Conservation (phyloP, 2,113 vertebrate species). For the Gila orcuttii region DNA sequence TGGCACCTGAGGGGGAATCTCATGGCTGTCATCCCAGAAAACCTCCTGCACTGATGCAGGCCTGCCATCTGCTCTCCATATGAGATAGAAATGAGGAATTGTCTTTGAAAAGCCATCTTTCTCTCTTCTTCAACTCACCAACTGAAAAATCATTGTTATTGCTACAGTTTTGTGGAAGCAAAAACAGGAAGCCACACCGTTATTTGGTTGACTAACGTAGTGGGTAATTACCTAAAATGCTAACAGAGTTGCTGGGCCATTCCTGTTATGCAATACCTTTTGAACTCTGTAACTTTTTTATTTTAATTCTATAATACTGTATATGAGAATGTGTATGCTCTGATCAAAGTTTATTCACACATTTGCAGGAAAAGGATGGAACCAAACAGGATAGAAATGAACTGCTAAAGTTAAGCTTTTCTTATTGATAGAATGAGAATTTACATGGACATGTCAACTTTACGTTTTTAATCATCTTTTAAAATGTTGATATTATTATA, state of each 20-base stretch:
- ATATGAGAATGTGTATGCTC: not conserved
- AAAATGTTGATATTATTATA: not conserved
- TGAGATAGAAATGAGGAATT: conserved; percentile 75
- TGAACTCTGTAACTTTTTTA: not conserved
- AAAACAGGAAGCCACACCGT: not conserved
- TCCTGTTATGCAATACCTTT: not conserved
- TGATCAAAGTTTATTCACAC: not conserved
- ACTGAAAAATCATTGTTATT: conserved; percentile 15
- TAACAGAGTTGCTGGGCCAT: conserved; percentile 5
- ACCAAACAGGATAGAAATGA: not conserved
- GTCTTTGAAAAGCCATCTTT: conserved; percentile 71
- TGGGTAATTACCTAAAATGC: not conserved
- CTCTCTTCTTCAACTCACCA: conserved; percentile 57
- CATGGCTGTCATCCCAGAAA: conserved; percentile 82
- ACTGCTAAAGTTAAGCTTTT: not conserved
- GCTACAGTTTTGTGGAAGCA: not conserved
- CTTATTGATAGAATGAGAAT: not conserved
- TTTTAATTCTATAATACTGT: not conserved
- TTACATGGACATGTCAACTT: not conserved
- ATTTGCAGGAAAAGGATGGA: not conserved
- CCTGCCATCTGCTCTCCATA: conserved; percentile 82
- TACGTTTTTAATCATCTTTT: not conserved
- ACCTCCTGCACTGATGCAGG: conserved; percentile 76
- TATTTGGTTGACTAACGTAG: not conserved
- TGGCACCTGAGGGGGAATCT: conserved; percentile 82